phyloP scores from a whole-genome alignment of 2,888 invertebrate genomes.

The Lithosia quadra region DNA sequence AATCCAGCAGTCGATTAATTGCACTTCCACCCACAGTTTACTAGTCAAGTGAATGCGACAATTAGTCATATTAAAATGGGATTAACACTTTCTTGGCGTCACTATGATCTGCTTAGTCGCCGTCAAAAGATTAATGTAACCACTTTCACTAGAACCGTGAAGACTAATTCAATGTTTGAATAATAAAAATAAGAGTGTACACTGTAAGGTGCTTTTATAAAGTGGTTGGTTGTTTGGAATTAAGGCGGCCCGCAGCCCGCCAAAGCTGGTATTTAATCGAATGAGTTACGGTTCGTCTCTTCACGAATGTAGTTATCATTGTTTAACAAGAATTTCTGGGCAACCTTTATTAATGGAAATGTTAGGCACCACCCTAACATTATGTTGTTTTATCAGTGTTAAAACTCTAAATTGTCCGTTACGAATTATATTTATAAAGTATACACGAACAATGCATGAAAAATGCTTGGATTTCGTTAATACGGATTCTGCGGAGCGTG shows the following conservation, averaged over 20 bases:
- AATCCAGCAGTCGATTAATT: slow-evolving; percentile 35
- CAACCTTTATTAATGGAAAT: slow-evolving; percentile 70
- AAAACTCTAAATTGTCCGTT: slow-evolving; percentile 62
- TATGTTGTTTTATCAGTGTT: slow-evolving; percentile 48
- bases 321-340: slow-evolving; percentile 68
- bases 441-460: slow-evolving; percentile 42
- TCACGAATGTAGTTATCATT: slow-evolving; percentile 74
- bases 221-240: slow-evolving; percentile 55
- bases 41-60: slow-evolving; percentile 70
- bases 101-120: slow-evolving; percentile 63
- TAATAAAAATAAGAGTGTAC: not conserved
- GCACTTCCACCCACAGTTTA: slow-evolving; percentile 50
- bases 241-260: slow-evolving; percentile 76
- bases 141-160: slow-evolving; percentile 48
- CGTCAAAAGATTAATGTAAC: slow-evolving; percentile 54
- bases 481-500: slow-evolving; percentile 46
- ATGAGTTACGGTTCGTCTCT: slow-evolving; percentile 84
- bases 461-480: slow-evolving; percentile 28
- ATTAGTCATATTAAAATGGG: slow-evolving; percentile 82
- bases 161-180: not conserved
- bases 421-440: slow-evolving; percentile 54
- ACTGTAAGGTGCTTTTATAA: slow-evolving; percentile 41
- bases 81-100: slow-evolving; percentile 77
- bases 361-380: slow-evolving; percentile 63
- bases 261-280: slow-evolving; percentile 73